These are phyloP conservation scores for Rhodophaea formosa DNA, from an alignment of 2,888 invertebrate genomes.

Conservation along the genomic window DNA sequence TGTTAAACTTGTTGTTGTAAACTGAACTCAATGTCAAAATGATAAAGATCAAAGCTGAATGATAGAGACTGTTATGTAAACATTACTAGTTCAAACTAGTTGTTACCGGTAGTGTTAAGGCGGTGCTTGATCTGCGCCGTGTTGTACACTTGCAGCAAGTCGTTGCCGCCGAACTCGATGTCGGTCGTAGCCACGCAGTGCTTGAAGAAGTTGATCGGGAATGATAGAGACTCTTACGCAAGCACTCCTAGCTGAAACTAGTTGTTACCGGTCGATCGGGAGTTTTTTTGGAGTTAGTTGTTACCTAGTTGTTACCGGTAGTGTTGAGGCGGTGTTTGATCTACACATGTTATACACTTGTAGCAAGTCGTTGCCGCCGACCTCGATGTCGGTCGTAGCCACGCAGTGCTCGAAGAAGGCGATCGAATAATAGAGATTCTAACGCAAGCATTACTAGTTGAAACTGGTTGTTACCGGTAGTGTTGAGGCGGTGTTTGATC, in stretches of 20 bases:
- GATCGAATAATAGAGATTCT: too few relatives aligned
- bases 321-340: conserved; percentile 94
- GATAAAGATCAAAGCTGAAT: too few relatives aligned
- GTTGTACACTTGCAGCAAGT: conserved; percentile 96
- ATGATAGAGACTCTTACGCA: too few relatives aligned
- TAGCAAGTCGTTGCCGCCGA: conserved; percentile 95
- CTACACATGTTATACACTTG: conserved; percentile 96
- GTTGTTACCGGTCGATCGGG: too few relatives aligned
- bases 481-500: conserved; percentile 94
- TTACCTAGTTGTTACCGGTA: conserved; percentile 54
- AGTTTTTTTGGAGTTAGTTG: too few relatives aligned
- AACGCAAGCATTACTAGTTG: too few relatives aligned
- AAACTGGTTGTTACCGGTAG: conserved; percentile 62
- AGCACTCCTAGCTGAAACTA: too few relatives aligned
- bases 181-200: conserved; percentile 95
- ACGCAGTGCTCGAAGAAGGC: conserved; percentile 96
- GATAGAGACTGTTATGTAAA: too few relatives aligned
- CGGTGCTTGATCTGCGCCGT: conserved; percentile 95
- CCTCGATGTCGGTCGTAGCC: conserved; percentile 95
- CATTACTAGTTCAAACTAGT: background rate
- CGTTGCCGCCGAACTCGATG: conserved; percentile 97
- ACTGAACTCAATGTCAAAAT: too few relatives aligned
- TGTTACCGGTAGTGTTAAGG: conserved; percentile 84
- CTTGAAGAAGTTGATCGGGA: too few relatives aligned
- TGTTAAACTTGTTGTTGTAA: too few relatives aligned